phyloP scores from a whole-genome alignment of 2,888 invertebrate species.

The Hofmannophila pseudospretella region DNA sequence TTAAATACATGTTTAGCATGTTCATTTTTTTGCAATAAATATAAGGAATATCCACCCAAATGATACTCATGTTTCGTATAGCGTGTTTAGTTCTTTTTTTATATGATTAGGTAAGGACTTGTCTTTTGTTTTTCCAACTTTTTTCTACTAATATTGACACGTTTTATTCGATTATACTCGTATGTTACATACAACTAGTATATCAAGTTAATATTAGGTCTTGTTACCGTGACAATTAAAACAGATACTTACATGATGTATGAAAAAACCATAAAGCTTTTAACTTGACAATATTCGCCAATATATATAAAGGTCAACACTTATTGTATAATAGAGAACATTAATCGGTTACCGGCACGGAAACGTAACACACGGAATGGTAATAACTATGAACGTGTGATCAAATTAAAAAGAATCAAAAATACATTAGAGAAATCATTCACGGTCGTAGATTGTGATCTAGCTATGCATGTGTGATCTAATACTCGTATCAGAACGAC shows the following conservation, averaged over 20 bases:
- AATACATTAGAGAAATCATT: constrained; percentile 24
- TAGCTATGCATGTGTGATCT: constrained; percentile 19
- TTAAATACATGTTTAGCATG: constrained; percentile 7
- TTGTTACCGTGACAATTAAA: constrained; percentile 6
- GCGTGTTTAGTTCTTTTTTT: constrained; percentile 16
- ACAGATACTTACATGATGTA: constrained; percentile 5
- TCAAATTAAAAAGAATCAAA: constrained; percentile 17
- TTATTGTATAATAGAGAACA: constrained; percentile 20
- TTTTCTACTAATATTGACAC: constrained; percentile 16
- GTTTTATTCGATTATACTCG: constrained; percentile 3
- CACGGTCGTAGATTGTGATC: constrained; percentile 24
- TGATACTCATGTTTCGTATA: constrained; percentile 9
- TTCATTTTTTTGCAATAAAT: constrained; percentile 9
- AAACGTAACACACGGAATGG: constrained; percentile 21
- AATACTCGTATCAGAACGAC: constrained; percentile 24
- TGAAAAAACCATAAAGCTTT: constrained; percentile 1
- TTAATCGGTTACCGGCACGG: constrained; percentile 29
- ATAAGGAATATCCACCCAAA: constrained; percentile 14
- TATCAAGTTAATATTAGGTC: constrained; percentile 12
- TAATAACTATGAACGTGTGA: constrained; percentile 14
- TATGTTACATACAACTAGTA: neutral
- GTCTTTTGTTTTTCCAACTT: constrained; percentile 9
- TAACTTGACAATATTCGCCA: constrained; percentile 13
- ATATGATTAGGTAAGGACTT: too few relatives aligned
- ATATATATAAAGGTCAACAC: constrained; percentile 19